Evolutionary conservation across 2,888 invertebrate species (phyloP).

Genomic region (Glomeris marginata): DNA sequence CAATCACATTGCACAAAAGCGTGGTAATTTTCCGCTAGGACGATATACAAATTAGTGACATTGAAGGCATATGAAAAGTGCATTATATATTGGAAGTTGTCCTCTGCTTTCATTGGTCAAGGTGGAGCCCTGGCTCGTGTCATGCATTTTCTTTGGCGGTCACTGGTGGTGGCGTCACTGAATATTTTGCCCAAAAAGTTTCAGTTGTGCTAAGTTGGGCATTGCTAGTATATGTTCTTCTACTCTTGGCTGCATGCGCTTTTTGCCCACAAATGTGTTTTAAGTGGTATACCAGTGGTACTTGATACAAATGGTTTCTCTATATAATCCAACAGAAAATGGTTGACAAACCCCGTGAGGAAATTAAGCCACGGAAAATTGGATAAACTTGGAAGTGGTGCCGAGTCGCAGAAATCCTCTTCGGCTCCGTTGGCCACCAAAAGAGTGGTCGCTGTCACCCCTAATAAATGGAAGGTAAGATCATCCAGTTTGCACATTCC

Average conservation of each 20-base stretch:
- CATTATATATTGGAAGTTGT: too few species aligned
- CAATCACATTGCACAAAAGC: too few species aligned
- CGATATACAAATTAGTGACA: too few species aligned
- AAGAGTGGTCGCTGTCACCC: constrained; percentile 13
- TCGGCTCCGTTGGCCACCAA: constrained; percentile 35
- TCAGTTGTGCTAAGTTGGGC: not conserved
- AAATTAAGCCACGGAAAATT: constrained; percentile 79
- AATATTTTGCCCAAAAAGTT: too few species aligned
- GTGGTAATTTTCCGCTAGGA: too few species aligned
- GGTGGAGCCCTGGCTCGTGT: too few species aligned
- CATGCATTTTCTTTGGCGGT: too few species aligned
- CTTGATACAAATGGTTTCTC: constrained; percentile 13
- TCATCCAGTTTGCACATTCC: not conserved
- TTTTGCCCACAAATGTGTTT: not conserved
- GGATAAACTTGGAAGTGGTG: constrained; percentile 40
- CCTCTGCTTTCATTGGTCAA: too few species aligned
- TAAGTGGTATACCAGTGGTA: not conserved
- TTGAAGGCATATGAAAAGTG: too few species aligned
- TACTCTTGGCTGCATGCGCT: not conserved
- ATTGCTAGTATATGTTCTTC: not conserved
- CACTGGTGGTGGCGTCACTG: too few species aligned
- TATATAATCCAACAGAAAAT: constrained; percentile 54
- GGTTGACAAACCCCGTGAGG: constrained; percentile 72
- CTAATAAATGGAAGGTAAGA: constrained; percentile 15
- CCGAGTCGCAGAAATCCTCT: constrained; percentile 31